These are phyloP conservation scores for Protomyctophum bolini DNA, from an alignment of 2,113 vertebrate species.

Conservation along the genomic window DNA sequence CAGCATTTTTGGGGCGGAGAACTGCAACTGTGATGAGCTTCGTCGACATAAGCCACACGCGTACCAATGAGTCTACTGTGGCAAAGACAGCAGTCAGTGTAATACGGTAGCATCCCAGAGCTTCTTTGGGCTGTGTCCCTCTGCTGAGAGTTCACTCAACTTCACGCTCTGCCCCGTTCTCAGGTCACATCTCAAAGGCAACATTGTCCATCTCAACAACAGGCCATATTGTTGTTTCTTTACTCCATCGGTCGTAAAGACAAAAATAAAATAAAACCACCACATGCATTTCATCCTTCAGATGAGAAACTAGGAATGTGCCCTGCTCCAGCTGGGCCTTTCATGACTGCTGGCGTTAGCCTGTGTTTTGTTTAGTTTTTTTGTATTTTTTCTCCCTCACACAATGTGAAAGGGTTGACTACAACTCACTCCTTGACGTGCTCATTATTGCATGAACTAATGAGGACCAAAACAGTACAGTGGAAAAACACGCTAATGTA, in stretches of 20 bases:
- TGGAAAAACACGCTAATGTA: constrained; percentile 20
- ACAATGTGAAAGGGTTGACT: constrained; percentile 40
- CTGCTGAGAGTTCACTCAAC: background rate
- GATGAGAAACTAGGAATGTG: constrained; percentile 27
- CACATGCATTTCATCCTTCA: too few relatives aligned
- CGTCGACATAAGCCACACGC: background rate
- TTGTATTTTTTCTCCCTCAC: constrained; percentile 11
- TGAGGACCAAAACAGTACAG: constrained; percentile 29
- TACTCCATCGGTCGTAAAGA: background rate
- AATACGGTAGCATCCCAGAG: background rate
- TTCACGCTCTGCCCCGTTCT: background rate
- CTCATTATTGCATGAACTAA: constrained; percentile 54
- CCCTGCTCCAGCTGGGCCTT: constrained; percentile 27
- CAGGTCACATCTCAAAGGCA: background rate
- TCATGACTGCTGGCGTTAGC: constrained; percentile 27
- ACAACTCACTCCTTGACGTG: constrained; percentile 50
- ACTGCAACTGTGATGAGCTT: background rate
- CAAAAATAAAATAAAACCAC: background rate
- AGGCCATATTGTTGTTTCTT: background rate
- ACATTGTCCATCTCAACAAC: background rate
- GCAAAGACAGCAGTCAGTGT: background rate
- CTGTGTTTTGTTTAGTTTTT: constrained; percentile 27
- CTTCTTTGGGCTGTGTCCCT: background rate
- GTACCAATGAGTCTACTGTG: background rate
- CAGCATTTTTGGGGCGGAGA: constrained; percentile 14